phyloP scores from a whole-genome alignment of 30 jellyfish, hydroid and myxozoan genomes.

The Euphysa ruthae region DNA sequence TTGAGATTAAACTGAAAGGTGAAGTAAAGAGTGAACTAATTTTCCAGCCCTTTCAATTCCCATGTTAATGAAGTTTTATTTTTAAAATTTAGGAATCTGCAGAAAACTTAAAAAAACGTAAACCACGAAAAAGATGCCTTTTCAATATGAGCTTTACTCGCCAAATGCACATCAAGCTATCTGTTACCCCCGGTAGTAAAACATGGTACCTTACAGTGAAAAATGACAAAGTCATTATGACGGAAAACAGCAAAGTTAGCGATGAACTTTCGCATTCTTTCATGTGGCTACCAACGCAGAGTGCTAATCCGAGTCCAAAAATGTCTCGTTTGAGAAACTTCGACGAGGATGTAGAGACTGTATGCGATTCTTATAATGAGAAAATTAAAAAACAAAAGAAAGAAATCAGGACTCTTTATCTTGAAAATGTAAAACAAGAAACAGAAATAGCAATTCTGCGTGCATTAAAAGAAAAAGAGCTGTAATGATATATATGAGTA shows the following conservation, averaged over 20 bases:
- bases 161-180: conserved; percentile 13
- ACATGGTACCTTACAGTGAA: conserved; percentile 8
- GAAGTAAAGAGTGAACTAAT: too few relatives aligned
- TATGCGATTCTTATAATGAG: background rate
- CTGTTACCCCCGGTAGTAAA: background rate
- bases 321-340: background rate
- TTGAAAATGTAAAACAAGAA: background rate
- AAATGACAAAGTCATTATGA: background rate
- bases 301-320: background rate
- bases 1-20: too few relatives aligned
- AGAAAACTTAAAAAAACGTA: background rate
- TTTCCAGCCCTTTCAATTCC: too few relatives aligned
- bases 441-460: background rate
- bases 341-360: background rate
- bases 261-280: conserved; percentile 15
- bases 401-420: background rate
- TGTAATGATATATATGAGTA: too few relatives aligned
- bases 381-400: background rate
- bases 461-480: too few relatives aligned
- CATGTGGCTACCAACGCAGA: conserved; percentile 28
- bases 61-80: background rate
- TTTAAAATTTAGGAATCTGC: conserved; percentile 7
- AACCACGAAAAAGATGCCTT: conserved; percentile 23
- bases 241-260: background rate
- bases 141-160: conserved; percentile 3